Evolutionary conservation across 1,140 invertebrate species (phyloP).

Genomic region (Pectinophora gossypiella): DNA sequence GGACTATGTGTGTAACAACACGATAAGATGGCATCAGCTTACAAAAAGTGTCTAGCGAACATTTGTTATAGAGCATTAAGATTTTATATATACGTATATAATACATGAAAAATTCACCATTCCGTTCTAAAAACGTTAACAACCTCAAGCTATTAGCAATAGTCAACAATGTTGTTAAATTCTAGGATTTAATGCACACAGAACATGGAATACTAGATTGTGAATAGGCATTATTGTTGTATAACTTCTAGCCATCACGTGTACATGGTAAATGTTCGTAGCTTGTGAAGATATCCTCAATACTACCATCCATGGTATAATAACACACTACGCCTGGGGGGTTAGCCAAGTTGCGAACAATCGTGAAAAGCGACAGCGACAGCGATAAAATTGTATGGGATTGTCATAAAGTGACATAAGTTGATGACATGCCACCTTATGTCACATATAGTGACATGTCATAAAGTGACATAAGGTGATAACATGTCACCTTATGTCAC

Average conservation of each 20-base stretch:
- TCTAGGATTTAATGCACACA: slow-evolving; percentile 68
- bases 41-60: slow-evolving; percentile 71
- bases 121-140: slow-evolving; percentile 73
- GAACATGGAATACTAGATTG: slow-evolving; percentile 50
- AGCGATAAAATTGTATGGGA: too few species aligned
- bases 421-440: too few species aligned
- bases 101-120: slow-evolving; percentile 71
- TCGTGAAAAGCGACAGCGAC: too few species aligned
- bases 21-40: slow-evolving; percentile 67
- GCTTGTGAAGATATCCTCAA: too few species aligned
- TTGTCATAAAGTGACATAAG: too few species aligned
- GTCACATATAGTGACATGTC: too few species aligned
- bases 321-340: too few species aligned
- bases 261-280: slow-evolving; percentile 14
- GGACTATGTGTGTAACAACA: slow-evolving; percentile 69
- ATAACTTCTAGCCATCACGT: slow-evolving; percentile 10
- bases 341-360: too few species aligned
- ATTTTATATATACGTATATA: slow-evolving; percentile 66
- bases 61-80: slow-evolving; percentile 65
- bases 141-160: slow-evolving; percentile 75
- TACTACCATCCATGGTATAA: too few species aligned
- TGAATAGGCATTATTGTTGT: slow-evolving; percentile 31
- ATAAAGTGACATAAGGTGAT: too few species aligned
- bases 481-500: too few species aligned
- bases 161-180: slow-evolving; percentile 73